Evolutionary conservation across 2,113 vertebrate species (phyloP).

Genomic region (Caranx ignobilis): DNA sequence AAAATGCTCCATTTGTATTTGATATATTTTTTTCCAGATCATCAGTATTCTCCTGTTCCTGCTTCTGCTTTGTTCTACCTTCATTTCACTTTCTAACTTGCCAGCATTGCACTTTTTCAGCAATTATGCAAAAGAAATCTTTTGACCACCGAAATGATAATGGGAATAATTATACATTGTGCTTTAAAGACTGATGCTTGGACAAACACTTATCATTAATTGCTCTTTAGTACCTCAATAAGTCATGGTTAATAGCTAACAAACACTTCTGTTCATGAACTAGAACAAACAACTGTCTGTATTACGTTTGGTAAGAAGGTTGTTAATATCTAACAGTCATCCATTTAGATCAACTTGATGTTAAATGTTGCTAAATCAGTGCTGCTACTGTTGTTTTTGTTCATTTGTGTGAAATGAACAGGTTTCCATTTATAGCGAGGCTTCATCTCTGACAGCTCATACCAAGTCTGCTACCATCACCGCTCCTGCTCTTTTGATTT

Average conservation of each 20-base stretch:
- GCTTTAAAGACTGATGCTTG: conserved; percentile 24
- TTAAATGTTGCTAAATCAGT: conserved; percentile 61
- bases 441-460: conserved; percentile 45
- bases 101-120: conserved; percentile 24
- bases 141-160: background rate
- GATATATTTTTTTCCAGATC: conserved; percentile 15
- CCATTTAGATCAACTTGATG: conserved; percentile 56
- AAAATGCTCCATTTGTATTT: conserved; percentile 4
- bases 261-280: background rate
- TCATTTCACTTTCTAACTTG: conserved; percentile 39
- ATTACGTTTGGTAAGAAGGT: conserved; percentile 2
- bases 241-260: background rate
- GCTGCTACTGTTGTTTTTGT: conserved; percentile 53
- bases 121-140: conserved; percentile 16
- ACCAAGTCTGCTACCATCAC: conserved; percentile 45
- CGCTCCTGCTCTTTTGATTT: conserved; percentile 61
- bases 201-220: conserved; percentile 65
- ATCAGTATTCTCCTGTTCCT: conserved; percentile 71
- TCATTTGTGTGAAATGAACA: conserved; percentile 64
- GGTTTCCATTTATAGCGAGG: conserved; percentile 27
- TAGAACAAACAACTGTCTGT: background rate
- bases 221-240: conserved; percentile 48
- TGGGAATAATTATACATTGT: background rate
- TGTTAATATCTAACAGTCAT: background rate
- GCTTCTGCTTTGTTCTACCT: conserved; percentile 43